phyloP scores from a whole-genome alignment of 2,888 invertebrate species.

The Agrotis exclamationis region DNA sequence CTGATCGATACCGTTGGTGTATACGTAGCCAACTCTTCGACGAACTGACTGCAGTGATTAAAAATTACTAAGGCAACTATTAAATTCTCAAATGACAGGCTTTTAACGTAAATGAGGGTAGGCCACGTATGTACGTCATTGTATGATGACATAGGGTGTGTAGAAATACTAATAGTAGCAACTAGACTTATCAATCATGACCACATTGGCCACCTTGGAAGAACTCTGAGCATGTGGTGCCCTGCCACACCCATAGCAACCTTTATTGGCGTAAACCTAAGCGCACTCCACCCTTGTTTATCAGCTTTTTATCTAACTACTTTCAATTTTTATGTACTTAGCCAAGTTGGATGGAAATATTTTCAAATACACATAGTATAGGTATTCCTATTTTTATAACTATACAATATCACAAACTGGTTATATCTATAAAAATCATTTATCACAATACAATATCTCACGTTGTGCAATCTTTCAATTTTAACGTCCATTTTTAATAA shows the following conservation, averaged over 20 bases:
- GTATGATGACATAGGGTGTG: conserved; percentile 27
- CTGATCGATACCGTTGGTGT: conserved; percentile 49
- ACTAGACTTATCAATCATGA: conserved; percentile 66
- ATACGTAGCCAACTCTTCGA: conserved; percentile 25
- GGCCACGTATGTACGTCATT: conserved; percentile 29
- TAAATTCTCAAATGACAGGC: conserved; percentile 22
- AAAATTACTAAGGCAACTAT: conserved; percentile 38
- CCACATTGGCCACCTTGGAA: conserved; percentile 65
- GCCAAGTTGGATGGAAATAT: conserved; percentile 29
- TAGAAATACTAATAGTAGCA: conserved; percentile 49
- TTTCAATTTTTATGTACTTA: conserved; percentile 59
- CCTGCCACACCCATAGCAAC: conserved; percentile 81
- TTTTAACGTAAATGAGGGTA: conserved; percentile 37
- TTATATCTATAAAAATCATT: conserved; percentile 37
- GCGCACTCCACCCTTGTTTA: conserved; percentile 86
- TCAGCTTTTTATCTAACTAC: conserved; percentile 80
- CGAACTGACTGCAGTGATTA: conserved; percentile 50
- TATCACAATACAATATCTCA: conserved; percentile 53
- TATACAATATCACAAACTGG: conserved; percentile 23
- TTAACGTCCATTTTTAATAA: conserved; percentile 57
- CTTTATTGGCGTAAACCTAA: conserved; percentile 83
- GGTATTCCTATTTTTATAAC: conserved; percentile 10
- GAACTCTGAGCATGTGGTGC: conserved; percentile 61
- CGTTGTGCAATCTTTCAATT: conserved; percentile 58
- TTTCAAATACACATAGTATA: conserved; percentile 3